Conservation (phyloP, 1,140 invertebrate genomes). For the Papilio glaucus region DNA sequence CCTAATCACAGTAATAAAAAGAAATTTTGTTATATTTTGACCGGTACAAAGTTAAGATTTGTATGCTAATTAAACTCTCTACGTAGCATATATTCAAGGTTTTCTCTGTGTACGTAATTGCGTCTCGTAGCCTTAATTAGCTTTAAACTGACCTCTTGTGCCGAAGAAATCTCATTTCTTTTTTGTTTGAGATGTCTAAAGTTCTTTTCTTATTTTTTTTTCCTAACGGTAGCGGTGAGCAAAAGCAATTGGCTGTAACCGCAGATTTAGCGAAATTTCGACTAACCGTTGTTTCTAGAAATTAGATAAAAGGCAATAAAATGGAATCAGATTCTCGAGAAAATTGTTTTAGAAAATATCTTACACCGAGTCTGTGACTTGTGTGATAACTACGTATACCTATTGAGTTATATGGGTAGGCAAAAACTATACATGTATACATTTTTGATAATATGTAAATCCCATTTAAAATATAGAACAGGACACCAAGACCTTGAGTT, state of each 20-base stretch:
- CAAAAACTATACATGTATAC: too few species aligned
- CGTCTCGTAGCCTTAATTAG: background rate
- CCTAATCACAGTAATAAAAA: too few species aligned
- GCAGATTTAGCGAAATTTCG: constrained; percentile 25
- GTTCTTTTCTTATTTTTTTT: background rate
- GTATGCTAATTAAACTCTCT: constrained; percentile 7
- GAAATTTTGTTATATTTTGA: too few species aligned
- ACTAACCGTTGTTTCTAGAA: constrained; percentile 19
- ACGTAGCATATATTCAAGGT: background rate
- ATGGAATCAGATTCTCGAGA: constrained; percentile 7
- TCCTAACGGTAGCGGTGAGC: constrained; percentile 13
- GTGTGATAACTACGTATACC: background rate
- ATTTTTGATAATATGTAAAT: too few species aligned
- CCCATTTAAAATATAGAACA: too few species aligned
- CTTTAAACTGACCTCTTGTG: background rate
- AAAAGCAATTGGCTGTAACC: constrained; percentile 20
- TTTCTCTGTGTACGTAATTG: background rate
- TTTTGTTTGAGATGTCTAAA: background rate
- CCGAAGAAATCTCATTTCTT: background rate
- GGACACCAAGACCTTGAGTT: too few species aligned
- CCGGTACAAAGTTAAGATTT: background rate
- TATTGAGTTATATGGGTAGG: background rate
- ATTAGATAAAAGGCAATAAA: constrained; percentile 17
- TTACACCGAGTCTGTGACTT: background rate
- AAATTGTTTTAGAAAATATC: constrained; percentile 21